A percentile compares a stretch with the other conserved stretches of the same genome.
phyloP scores from a whole-genome alignment of 2,888 invertebrate genomes.

The Tenthredo amoena region DNA sequence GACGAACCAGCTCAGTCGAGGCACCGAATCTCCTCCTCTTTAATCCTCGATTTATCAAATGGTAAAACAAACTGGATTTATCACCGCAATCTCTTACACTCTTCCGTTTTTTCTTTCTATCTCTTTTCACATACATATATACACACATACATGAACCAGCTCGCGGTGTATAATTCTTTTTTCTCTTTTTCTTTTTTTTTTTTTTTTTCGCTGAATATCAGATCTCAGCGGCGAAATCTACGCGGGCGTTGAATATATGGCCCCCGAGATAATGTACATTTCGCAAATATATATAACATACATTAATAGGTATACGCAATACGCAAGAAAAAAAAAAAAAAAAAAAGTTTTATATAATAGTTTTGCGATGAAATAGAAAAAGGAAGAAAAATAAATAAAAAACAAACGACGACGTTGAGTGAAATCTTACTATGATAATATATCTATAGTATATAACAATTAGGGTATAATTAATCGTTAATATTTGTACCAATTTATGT shows the following conservation, averaged over 20 bases:
- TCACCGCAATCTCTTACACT: neutral
- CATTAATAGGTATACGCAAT: neutral
- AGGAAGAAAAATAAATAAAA: neutral
- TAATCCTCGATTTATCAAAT: constrained; percentile 20
- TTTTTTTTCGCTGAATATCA: neutral
- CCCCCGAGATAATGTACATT: neutral
- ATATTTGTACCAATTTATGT: neutral
- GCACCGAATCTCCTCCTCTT: neutral
- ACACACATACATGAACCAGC: too few species aligned
- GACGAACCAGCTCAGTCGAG: neutral
- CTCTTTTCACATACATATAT: neutral
- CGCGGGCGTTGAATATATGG: neutral
- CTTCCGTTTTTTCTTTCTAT: neutral
- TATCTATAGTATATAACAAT: neutral
- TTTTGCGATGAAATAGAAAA: neutral
- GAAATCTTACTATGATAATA: neutral
- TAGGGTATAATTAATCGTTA: neutral
- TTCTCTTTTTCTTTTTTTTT: neutral
- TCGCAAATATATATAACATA: neutral
- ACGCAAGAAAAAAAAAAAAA: neutral
- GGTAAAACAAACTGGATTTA: constrained; percentile 18
- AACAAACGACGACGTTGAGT: neutral
- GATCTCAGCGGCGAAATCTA: constrained; percentile 1
- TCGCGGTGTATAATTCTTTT: too few species aligned
- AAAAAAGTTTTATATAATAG: neutral